These are phyloP conservation scores for Arctopsyche grandis DNA, from an alignment of 1,140 invertebrate genomes.

Conservation along the genomic window DNA sequence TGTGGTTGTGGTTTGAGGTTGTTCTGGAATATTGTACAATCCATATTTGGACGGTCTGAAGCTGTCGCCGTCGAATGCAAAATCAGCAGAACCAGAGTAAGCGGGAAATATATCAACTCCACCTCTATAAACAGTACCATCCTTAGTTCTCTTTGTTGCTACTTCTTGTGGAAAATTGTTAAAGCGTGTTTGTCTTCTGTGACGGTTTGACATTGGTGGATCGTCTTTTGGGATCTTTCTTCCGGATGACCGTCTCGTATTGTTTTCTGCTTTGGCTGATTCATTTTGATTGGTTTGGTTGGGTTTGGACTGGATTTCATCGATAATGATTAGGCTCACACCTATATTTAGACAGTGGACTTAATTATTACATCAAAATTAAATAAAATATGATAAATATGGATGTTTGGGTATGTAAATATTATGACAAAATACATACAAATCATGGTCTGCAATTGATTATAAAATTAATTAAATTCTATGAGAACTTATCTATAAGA, in stretches of 20 bases:
- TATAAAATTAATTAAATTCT: no score
- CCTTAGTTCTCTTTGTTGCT: not conserved
- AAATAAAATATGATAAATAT: no score
- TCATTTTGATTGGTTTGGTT: no score
- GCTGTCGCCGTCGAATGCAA: conserved; percentile 17
- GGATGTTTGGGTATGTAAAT: no score
- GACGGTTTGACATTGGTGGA: not conserved
- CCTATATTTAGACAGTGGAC: not conserved
- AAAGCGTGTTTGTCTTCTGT: not conserved
- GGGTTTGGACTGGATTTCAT: not conserved
- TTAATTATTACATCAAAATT: not conserved
- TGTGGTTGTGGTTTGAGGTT: not conserved
- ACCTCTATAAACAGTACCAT: not conserved
- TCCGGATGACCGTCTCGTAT: not conserved
- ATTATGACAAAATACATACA: no score
- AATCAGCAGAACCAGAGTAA: not conserved
- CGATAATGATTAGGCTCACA: not conserved
- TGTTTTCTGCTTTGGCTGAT: not conserved
- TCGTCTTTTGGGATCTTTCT: not conserved
- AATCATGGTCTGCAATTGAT: no score
- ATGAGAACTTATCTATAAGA: no score
- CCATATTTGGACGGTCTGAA: not conserved
- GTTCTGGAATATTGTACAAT: not conserved
- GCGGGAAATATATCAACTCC: not conserved
- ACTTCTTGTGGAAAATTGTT: not conserved